phyloP scores from a whole-genome alignment of 2,113 vertebrate genomes.

The Agapornis roseicollis region DNA sequence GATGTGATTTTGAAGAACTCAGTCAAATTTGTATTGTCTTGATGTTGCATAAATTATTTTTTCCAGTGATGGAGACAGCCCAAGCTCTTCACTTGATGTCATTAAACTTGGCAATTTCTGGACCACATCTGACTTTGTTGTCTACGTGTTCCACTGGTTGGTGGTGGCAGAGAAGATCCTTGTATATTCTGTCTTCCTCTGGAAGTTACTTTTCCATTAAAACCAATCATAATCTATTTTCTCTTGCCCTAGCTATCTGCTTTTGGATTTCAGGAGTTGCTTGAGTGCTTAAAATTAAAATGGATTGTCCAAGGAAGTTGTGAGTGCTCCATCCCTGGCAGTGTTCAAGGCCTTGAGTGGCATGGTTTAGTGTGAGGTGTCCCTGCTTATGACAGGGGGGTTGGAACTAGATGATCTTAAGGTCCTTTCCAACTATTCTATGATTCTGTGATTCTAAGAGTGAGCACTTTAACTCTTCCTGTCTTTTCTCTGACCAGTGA shows the following conservation, averaged over 20 bases:
- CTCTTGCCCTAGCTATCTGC: background rate
- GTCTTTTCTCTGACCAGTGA: background rate
- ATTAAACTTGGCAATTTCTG: background rate
- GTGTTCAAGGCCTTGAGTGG: no score
- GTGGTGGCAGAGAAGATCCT: background rate
- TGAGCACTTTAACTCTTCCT: background rate
- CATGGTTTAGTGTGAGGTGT: no score
- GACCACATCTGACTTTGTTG: background rate
- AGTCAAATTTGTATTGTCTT: background rate
- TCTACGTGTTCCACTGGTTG: background rate
- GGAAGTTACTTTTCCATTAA: background rate
- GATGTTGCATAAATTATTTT: background rate
- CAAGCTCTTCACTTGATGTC: background rate
- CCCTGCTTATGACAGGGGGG: no score
- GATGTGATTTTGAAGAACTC: background rate
- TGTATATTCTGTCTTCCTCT: background rate
- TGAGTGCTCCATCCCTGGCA: no score
- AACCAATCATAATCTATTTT: background rate
- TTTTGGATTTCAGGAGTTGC: background rate
- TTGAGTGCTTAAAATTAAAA: background rate
- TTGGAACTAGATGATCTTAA: no score
- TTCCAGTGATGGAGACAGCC: background rate
- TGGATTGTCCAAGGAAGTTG: no score
- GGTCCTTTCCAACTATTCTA: no score
- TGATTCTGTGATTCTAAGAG: no score